Conservation (phyloP, 2,113 vertebrate species). For the Corvus moneduloides region DNA sequence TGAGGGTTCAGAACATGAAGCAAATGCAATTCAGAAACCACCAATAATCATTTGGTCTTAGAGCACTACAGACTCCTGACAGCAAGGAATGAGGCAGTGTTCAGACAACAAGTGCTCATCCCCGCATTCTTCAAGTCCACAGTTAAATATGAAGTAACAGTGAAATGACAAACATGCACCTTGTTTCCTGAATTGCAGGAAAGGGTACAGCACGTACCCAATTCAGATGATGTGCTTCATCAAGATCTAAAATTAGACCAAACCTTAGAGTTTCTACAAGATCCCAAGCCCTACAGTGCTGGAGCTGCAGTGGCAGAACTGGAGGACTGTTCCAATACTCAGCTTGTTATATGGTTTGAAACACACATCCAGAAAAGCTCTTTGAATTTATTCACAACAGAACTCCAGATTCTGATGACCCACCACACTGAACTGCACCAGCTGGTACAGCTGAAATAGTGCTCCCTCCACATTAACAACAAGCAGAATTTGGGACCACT, state of each 20-base stretch:
- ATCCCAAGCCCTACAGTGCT: background rate
- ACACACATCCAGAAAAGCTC: rapidly evolving
- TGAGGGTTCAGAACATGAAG: background rate
- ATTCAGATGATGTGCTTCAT: constrained; percentile 2
- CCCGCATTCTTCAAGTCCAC: constrained; percentile 20
- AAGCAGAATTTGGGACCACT: background rate
- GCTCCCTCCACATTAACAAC: background rate
- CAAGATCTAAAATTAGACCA: constrained; percentile 67
- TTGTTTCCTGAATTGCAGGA: constrained; percentile 47
- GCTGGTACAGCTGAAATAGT: background rate
- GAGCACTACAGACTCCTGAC: background rate
- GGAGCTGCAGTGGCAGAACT: background rate
- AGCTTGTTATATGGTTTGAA: background rate
- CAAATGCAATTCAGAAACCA: background rate
- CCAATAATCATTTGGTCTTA: background rate
- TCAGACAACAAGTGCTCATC: background rate
- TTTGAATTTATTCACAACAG: background rate
- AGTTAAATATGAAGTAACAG: constrained; percentile 43
- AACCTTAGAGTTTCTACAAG: background rate
- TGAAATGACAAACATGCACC: background rate
- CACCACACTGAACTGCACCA: background rate
- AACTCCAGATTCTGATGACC: background rate
- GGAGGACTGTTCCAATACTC: background rate
- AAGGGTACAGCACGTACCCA: background rate
- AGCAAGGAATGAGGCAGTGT: background rate